phyloP scores from a whole-genome alignment of 2,113 vertebrate genomes.

The Aphyosemion australe region DNA sequence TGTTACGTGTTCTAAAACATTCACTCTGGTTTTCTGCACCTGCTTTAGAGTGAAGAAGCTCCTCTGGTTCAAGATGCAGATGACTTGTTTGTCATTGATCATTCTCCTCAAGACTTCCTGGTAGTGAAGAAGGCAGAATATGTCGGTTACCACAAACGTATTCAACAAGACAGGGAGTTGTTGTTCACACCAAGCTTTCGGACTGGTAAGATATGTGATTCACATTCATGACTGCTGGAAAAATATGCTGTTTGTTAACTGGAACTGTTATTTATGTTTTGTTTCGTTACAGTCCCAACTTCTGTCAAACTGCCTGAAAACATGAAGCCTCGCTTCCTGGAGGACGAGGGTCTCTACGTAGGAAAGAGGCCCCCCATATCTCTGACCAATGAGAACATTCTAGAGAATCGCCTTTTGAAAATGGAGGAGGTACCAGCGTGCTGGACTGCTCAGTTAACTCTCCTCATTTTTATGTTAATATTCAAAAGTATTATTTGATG shows the following conservation, averaged over 20 bases:
- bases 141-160: slow-evolving; percentile 69
- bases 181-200: slow-evolving; percentile 85
- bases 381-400: slow-evolving; percentile 84
- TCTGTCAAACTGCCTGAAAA: slow-evolving; percentile 89
- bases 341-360: slow-evolving; percentile 95
- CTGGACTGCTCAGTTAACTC: background rate
- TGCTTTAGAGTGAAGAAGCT: slow-evolving; percentile 82
- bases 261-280: background rate
- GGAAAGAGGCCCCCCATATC: slow-evolving; percentile 86
- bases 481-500: background rate
- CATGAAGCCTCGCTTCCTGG: slow-evolving; percentile 87
- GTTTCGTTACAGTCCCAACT: slow-evolving; percentile 78
- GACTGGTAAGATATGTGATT: slow-evolving; percentile 75
- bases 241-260: background rate
- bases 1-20: background rate
- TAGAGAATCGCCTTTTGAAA: slow-evolving; percentile 90
- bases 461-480: background rate
- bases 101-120: slow-evolving; percentile 81
- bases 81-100: slow-evolving; percentile 81
- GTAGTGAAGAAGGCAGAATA: slow-evolving; percentile 82
- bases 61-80: slow-evolving; percentile 73
- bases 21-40: background rate
- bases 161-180: slow-evolving; percentile 80
- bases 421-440: slow-evolving; percentile 80
- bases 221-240: background rate